Evolutionary conservation across 2,797 vertebrate species (phyloP), one percentile per base, ranked within the genome.

Genomic region (Centroberyx gerrardi): DNA sequence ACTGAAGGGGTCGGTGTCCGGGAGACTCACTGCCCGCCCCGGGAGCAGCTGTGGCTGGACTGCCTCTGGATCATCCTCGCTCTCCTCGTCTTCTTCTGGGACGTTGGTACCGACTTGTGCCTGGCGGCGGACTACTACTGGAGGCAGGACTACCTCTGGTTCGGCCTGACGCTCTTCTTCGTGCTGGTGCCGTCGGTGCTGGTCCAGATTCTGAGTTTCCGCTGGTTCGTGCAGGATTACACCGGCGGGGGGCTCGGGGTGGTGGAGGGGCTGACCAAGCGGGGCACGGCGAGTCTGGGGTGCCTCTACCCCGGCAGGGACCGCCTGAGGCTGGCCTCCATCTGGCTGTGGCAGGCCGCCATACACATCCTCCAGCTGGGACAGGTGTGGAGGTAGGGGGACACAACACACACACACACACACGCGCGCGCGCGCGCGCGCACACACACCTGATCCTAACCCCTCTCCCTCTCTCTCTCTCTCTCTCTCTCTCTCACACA

Each of bases 151-250:
- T 98, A 97, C 95, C 88, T 96, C 91, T 98, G 95, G 96, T 98
- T 96, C 92, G 97, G 96, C 92, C 96, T 99, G 86, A 99, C 98
- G 44, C 96, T 99, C 84, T 96, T 96, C 94, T 98, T 99, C 91
- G 98, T 99, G 92, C 95, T 99, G 85, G 97, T 97, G 91, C 98
- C 98, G 61, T 99, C 98, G 78, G 96, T 98, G 88, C 95, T 98
- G 93, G 98, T 99, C 90, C 98, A 99, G 94, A 97, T 97, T 89
- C 95, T 99, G 91, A 99, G 97, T 93, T 99, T 99, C 95, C 96
- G 98, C 88, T 99, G 98, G 98, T 99, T 99, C 93, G 97, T 98
- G 89, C 97, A 99, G 95, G 98, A 99, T 95, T 99, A 96, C 95
- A 97, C 96, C 63, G 97, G 96, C 62, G 97, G 96, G 68, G 97